phyloP scores from a whole-genome alignment of 2,888 invertebrate genomes.

The Troides helena region DNA sequence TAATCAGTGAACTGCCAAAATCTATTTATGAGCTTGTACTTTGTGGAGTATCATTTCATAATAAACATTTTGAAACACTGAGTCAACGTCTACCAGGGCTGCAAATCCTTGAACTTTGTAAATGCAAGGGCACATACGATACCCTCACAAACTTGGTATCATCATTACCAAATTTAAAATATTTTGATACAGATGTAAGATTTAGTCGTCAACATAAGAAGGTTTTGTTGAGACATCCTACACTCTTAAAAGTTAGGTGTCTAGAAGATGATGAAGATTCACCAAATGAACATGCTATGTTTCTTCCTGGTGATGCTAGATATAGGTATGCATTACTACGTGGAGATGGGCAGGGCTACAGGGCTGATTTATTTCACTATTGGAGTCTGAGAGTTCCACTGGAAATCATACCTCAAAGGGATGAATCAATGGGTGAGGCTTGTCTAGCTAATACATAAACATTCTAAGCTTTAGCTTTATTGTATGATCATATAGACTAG shows the following conservation, averaged over 20 bases:
- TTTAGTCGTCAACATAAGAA: slow-evolving; percentile 21
- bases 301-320: slow-evolving; percentile 31
- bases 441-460: background rate
- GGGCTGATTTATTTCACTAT: slow-evolving; percentile 41
- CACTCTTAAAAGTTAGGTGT: slow-evolving; percentile 30
- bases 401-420: slow-evolving; percentile 1
- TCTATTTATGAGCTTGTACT: slow-evolving; percentile 37
- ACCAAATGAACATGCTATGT: slow-evolving; percentile 5
- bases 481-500: background rate
- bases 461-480: background rate
- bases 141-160: slow-evolving; percentile 32
- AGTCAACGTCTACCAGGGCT: slow-evolving; percentile 31
- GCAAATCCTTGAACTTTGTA: slow-evolving; percentile 40
- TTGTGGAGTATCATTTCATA: slow-evolving; percentile 37
- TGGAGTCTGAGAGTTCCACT: slow-evolving; percentile 32
- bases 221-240: slow-evolving; percentile 10
- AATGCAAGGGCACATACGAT: slow-evolving; percentile 29
- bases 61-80: slow-evolving; percentile 35
- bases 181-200: slow-evolving; percentile 34
- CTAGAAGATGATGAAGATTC: background rate
- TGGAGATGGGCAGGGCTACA: slow-evolving; percentile 40
- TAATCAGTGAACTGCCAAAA: slow-evolving; percentile 33
- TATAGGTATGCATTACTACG: slow-evolving; percentile 38
- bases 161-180: slow-evolving; percentile 28
- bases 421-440: background rate